Evolutionary conservation across 2,113 vertebrate genomes (phyloP).

Genomic region (Morone saxatilis): DNA sequence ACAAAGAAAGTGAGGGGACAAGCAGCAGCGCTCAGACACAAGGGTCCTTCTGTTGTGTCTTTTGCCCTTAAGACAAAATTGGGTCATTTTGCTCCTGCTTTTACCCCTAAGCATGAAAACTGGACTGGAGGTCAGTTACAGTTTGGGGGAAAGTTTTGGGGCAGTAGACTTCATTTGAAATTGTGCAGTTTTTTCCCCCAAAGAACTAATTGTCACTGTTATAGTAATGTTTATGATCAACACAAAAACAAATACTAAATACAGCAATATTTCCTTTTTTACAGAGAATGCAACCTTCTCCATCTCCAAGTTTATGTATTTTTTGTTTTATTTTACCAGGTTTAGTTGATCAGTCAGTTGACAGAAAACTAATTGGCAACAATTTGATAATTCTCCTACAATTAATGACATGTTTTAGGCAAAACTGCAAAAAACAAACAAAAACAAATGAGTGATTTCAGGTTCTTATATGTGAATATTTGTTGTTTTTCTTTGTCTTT

Average conservation of each 20-base stretch:
- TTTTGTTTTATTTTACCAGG: not conserved
- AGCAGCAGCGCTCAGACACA: not conserved
- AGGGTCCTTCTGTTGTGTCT: not conserved
- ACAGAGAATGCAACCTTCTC: not conserved
- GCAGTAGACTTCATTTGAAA: not conserved
- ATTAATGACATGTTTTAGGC: too few relatives aligned
- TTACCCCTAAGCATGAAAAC: not conserved
- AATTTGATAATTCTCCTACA: too few relatives aligned
- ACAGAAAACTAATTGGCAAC: not conserved
- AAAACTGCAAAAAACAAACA: too few relatives aligned
- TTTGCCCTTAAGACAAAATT: not conserved
- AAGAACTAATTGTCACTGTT: not conserved
- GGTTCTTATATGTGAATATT: too few relatives aligned
- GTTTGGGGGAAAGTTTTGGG: not conserved
- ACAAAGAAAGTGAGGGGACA: not conserved
- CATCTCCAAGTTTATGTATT: not conserved
- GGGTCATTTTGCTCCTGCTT: not conserved
- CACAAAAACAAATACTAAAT: not conserved
- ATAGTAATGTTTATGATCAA: not conserved
- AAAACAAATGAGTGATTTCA: too few relatives aligned
- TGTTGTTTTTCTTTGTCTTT: not conserved
- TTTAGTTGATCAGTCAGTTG: not conserved
- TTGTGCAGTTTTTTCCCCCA: not conserved
- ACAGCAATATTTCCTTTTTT: not conserved
- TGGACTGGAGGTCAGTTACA: not conserved